Evolutionary conservation across 1,140 invertebrate species (phyloP).

Genomic region (Fopius arisanus): DNA sequence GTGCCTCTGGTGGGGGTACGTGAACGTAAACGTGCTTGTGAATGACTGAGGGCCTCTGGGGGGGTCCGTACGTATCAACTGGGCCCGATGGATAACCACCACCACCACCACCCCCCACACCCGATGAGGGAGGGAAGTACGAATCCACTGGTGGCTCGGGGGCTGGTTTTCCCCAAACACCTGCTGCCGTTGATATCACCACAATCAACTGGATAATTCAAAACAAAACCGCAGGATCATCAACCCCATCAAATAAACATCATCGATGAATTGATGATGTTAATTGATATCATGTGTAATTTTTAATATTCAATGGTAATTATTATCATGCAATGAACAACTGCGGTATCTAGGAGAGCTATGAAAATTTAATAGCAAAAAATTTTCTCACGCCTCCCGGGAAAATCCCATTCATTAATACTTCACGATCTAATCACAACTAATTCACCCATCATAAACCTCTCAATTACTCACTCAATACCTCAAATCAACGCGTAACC

Average conservation of each 20-base stretch:
- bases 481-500: not conserved
- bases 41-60: slow-evolving; percentile 76
- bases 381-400: too few relatives aligned
- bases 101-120: slow-evolving; percentile 38
- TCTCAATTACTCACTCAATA: not conserved
- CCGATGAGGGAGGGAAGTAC: slow-evolving; percentile 48
- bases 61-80: slow-evolving; percentile 71
- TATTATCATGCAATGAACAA: too few relatives aligned
- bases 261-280: too few relatives aligned
- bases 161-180: slow-evolving; percentile 45
- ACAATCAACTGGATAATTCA: slow-evolving; percentile 37
- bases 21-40: slow-evolving; percentile 89
- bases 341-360: too few relatives aligned
- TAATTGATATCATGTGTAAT: too few relatives aligned
- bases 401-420: too few relatives aligned
- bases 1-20: slow-evolving; percentile 81
- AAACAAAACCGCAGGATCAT: slow-evolving; percentile 20
- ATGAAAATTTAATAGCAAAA: too few relatives aligned
- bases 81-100: slow-evolving; percentile 56
- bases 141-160: slow-evolving; percentile 51
- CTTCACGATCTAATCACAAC: too few relatives aligned
- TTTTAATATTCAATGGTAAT: too few relatives aligned
- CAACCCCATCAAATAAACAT: too few relatives aligned
- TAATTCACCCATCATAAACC: too few relatives aligned
- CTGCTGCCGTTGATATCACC: slow-evolving; percentile 37